phyloP scores from a whole-genome alignment of 2,113 vertebrate genomes.

The Phainopepla nitens region DNA sequence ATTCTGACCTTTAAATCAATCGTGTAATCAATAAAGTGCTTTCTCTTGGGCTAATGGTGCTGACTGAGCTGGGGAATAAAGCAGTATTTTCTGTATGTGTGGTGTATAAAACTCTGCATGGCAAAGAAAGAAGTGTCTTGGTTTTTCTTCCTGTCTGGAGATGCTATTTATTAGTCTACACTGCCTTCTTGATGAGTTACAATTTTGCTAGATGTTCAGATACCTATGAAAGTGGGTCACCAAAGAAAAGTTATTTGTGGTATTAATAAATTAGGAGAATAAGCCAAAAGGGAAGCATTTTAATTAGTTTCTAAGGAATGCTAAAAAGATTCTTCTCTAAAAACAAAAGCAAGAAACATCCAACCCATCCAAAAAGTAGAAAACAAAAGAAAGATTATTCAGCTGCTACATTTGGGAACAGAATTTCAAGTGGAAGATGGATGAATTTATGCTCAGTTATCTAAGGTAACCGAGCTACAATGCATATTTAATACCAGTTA shows the following conservation, averaged over 20 bases:
- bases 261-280: conserved; percentile 66
- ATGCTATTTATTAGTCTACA: conserved; percentile 3
- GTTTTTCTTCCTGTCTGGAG: not conserved
- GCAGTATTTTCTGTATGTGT: not conserved
- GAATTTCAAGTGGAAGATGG: conserved; percentile 9
- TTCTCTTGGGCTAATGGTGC: not conserved
- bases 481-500: not conserved
- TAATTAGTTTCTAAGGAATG: conserved; percentile 63
- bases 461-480: not conserved
- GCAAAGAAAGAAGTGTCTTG: not conserved
- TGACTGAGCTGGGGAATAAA: not conserved
- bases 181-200: not conserved
- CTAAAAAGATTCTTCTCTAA: conserved; percentile 17
- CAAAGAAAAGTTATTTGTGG: conserved; percentile 56
- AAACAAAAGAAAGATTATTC: conserved; percentile 26
- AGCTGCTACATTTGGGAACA: conserved; percentile 4
- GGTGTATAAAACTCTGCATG: not conserved
- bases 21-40: not conserved
- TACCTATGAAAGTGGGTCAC: conserved; percentile 62
- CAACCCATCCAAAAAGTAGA: not conserved
- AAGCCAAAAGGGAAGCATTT: conserved; percentile 66
- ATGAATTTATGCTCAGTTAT: conserved; percentile 23
- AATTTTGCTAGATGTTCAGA: conserved; percentile 47
- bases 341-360: conserved; percentile 21
- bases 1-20: conserved; percentile 2